phyloP scores from a whole-genome alignment of 2,888 invertebrate genomes.

The Choristoneura rosaceana region DNA sequence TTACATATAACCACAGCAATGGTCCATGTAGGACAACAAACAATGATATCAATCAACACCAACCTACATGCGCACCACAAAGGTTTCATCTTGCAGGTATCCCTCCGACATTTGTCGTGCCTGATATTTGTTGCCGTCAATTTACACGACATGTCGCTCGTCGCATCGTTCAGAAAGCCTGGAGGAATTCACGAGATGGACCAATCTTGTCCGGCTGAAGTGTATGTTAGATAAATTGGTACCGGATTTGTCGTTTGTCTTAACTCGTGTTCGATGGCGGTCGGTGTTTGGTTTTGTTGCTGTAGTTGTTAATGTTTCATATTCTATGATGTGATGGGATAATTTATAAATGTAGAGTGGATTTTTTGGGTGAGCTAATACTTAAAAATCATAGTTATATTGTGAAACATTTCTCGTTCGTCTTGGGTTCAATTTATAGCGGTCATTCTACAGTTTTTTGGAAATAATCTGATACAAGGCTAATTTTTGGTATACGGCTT shows the following conservation, averaged over 20 bases:
- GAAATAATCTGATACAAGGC: too few species aligned
- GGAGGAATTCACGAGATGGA: conserved; percentile 73
- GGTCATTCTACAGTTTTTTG: too few species aligned
- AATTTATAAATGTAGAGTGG: not conserved
- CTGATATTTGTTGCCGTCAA: conserved; percentile 66
- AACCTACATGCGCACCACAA: conserved; percentile 3
- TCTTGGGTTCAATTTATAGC: too few species aligned
- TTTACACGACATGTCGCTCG: conserved; percentile 68
- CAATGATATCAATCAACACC: conserved; percentile 12
- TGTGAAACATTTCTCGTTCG: too few species aligned
- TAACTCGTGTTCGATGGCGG: conserved; percentile 24
- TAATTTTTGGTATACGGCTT: too few species aligned
- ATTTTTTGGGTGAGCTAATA: not conserved
- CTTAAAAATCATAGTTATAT: not conserved
- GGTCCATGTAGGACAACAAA: conserved; percentile 11
- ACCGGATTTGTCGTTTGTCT: conserved; percentile 54
- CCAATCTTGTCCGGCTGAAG: conserved; percentile 64
- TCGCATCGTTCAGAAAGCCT: conserved; percentile 61
- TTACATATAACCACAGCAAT: not conserved
- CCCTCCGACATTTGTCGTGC: conserved; percentile 33
- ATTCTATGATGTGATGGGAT: not conserved
- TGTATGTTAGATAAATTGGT: conserved; percentile 80
- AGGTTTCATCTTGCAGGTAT: conserved; percentile 31
- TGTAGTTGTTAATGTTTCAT: conserved; percentile 14
- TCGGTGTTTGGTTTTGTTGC: conserved; percentile 25